These are phyloP conservation scores for Tetrax tetrax DNA, from an alignment of 2,113 vertebrate species.

Conservation along the genomic window DNA sequence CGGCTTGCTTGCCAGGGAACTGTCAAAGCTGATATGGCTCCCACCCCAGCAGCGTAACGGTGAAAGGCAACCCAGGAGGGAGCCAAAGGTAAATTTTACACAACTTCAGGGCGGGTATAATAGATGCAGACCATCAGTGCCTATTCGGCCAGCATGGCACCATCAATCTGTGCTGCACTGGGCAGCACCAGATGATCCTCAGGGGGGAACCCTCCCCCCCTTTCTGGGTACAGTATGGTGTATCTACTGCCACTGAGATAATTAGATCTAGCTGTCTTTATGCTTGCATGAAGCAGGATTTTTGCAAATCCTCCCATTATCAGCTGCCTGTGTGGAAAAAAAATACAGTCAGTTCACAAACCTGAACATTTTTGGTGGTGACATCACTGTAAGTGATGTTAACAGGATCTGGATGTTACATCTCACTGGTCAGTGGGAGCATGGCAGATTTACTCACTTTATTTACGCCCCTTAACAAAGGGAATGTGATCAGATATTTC, in stretches of 20 bases:
- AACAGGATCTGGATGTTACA: background rate
- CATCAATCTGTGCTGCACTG: background rate
- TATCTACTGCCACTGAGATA: background rate
- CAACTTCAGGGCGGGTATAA: background rate
- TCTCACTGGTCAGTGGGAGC: background rate
- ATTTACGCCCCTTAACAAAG: background rate
- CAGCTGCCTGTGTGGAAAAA: background rate
- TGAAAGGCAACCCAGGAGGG: background rate
- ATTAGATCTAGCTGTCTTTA: background rate
- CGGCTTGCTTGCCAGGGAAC: accelerated
- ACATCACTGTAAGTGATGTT: background rate
- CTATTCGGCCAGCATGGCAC: background rate
- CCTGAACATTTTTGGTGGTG: background rate
- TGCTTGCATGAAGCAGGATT: background rate
- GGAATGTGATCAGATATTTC: background rate
- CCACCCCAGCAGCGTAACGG: background rate
- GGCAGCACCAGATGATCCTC: background rate
- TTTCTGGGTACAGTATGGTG: background rate
- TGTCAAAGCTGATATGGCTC: background rate
- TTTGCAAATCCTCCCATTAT: background rate
- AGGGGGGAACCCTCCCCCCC: background rate
- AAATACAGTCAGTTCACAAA: background rate
- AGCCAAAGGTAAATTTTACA: background rate
- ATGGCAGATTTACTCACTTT: background rate
- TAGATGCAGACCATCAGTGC: background rate